phyloP scores from a whole-genome alignment of 2,113 vertebrate species.

The Chaetodon auriga region DNA sequence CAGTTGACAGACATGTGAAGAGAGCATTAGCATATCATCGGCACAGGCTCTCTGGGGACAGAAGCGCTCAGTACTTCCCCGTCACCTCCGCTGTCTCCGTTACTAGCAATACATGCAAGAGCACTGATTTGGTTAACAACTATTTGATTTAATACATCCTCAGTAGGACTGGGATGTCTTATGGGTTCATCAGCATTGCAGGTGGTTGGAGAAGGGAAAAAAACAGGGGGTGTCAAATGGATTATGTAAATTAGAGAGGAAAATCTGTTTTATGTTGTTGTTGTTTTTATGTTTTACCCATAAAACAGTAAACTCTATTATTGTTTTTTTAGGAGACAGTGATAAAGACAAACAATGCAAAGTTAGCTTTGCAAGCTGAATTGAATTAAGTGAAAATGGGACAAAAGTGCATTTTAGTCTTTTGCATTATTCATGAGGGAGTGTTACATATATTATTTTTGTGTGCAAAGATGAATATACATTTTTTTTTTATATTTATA shows the following conservation, averaged over 20 bases:
- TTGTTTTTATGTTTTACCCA: conserved; percentile 7
- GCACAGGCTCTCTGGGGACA: conserved; percentile 61
- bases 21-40: conserved; percentile 79
- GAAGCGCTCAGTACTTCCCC: conserved; percentile 22
- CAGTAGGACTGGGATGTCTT: conserved; percentile 19
- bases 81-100: conserved; percentile 49
- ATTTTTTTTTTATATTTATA: conserved; percentile 28
- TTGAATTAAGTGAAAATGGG: conserved; percentile 66
- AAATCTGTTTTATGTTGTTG: conserved; percentile 47
- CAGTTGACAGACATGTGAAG: conserved; percentile 76
- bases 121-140: conserved; percentile 66
- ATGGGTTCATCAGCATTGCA: conserved; percentile 51
- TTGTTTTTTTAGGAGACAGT: conserved; percentile 27
- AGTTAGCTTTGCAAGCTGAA: conserved; percentile 51
- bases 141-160: conserved; percentile 56
- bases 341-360: conserved; percentile 70
- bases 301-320: conserved; percentile 62
- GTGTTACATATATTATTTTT: conserved; percentile 58
- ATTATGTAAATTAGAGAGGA: conserved; percentile 64
- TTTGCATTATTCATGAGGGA: conserved; percentile 77
- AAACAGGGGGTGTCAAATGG: conserved; percentile 44
- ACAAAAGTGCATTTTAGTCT: conserved; percentile 55
- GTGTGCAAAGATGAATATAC: conserved; percentile 56
- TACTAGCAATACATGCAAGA: conserved; percentile 31
- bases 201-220: conserved; percentile 5